phyloP scores from a whole-genome alignment of 2,113 vertebrate genomes.

The Xiphophorus couchianus region DNA sequence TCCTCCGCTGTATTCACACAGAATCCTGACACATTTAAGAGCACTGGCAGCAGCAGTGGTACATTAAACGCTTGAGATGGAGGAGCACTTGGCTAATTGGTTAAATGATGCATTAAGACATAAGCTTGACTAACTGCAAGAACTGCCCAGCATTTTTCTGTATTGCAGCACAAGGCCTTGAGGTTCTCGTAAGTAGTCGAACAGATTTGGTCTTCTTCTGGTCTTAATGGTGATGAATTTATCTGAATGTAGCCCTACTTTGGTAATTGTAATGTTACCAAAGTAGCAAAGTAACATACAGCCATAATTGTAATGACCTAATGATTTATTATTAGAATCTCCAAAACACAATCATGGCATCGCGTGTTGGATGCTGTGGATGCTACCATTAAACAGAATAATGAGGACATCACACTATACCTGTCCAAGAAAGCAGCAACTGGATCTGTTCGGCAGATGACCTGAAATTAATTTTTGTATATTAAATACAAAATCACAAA shows the following conservation, averaged over 20 bases:
- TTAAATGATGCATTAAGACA: conserved; percentile 54
- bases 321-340: conserved; percentile 74
- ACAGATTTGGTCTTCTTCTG: conserved; percentile 36
- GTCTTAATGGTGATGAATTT: conserved; percentile 70
- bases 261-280: conserved; percentile 74
- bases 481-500: too few relatives aligned
- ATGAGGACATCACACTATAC: conserved; percentile 54
- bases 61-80: background rate
- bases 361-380: too few relatives aligned
- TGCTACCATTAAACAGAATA: conserved; percentile 26
- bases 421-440: conserved; percentile 36
- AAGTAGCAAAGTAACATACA: too few relatives aligned
- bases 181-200: conserved; percentile 50
- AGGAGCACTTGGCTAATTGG: conserved; percentile 45
- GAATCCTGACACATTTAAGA: conserved; percentile 5
- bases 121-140: conserved; percentile 32
- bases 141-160: conserved; percentile 40
- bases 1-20: background rate
- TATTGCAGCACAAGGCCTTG: conserved; percentile 53
- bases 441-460: background rate
- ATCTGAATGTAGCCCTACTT: conserved; percentile 66
- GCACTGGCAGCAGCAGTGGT: background rate
- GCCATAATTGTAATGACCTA: conserved; percentile 43
- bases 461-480: too few relatives aligned
- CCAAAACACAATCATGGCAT: conserved; percentile 61